These are phyloP conservation scores for Pseudoatta argentina DNA, from an alignment of 1,140 invertebrate species.

Conservation along the genomic window DNA sequence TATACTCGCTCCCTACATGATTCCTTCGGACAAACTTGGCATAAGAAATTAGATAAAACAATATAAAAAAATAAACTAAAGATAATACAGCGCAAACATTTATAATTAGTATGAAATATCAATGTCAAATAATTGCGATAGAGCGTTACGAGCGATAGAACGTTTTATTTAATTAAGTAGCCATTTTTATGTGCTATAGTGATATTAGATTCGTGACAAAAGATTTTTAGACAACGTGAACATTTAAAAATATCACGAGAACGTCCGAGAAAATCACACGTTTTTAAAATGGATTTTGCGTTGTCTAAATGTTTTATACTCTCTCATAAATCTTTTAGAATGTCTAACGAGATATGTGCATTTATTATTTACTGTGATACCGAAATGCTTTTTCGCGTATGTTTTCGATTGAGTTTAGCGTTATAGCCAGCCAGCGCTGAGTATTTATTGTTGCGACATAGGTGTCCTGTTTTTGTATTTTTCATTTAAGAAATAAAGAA, in stretches of 20 bases:
- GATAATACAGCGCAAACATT: slow-evolving; percentile 34
- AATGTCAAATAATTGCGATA: slow-evolving; percentile 48
- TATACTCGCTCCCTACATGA: slow-evolving; percentile 4
- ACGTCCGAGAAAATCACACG: background rate
- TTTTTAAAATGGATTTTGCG: slow-evolving; percentile 9
- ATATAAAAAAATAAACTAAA: slow-evolving; percentile 24
- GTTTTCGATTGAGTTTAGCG: slow-evolving; percentile 47
- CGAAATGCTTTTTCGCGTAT: slow-evolving; percentile 51
- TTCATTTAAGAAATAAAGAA: slow-evolving; percentile 72
- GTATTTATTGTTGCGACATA: slow-evolving; percentile 63
- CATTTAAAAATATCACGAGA: background rate
- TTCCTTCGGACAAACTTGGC: slow-evolving; percentile 40
- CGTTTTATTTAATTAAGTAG: slow-evolving; percentile 23
- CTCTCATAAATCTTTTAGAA: slow-evolving; percentile 34
- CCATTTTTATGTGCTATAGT: slow-evolving; percentile 41
- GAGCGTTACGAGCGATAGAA: background rate
- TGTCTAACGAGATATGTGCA: slow-evolving; percentile 39
- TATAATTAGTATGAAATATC: slow-evolving; percentile 53
- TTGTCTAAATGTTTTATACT: slow-evolving; percentile 41
- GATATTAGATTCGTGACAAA: slow-evolving; percentile 32
- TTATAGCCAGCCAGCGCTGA: background rate
- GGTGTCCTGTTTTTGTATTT: slow-evolving; percentile 68
- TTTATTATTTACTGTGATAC: slow-evolving; percentile 76
- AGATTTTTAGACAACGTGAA: slow-evolving; percentile 3
- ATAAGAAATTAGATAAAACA: slow-evolving; percentile 29